Percentiles rank a stretch among this genome's conserved stretches.
phyloP scores from a whole-genome alignment of 2,888 invertebrate genomes.

The Agriopis leucophaearia region DNA sequence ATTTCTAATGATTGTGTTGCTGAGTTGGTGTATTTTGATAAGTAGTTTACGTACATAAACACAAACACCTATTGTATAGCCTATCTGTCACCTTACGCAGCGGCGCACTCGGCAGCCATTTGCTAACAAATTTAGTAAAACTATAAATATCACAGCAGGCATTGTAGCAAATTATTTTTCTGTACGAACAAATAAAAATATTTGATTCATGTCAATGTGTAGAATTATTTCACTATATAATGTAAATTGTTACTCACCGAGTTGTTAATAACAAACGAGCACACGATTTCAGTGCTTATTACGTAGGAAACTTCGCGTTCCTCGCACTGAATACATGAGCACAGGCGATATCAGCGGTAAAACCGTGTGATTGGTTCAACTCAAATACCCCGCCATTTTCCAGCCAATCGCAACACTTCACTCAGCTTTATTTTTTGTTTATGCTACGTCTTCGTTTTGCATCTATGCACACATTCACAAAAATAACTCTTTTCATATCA shows the following conservation, averaged over 20 bases:
- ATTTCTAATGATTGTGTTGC: conserved; percentile 1
- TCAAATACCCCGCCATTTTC: conserved; percentile 77
- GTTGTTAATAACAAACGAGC: conserved; percentile 77
- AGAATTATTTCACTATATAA: conserved; percentile 49
- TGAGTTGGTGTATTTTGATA: conserved; percentile 39
- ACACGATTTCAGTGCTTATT: conserved; percentile 87
- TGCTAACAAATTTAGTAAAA: conserved; percentile 83
- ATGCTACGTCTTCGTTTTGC: conserved; percentile 69
- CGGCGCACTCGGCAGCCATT: conserved; percentile 84
- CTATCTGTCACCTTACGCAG: conserved; percentile 71
- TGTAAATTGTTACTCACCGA: conserved; percentile 77
- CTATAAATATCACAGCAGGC: conserved; percentile 68
- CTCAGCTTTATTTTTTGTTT: conserved; percentile 85
- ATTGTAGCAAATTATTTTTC: conserved; percentile 35
- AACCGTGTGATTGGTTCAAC: conserved; percentile 72
- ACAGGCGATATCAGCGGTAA: conserved; percentile 69
- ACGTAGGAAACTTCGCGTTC: conserved; percentile 82
- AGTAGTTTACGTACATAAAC: conserved; percentile 42
- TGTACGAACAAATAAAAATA: conserved; percentile 10
- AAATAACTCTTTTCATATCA: conserved; percentile 66
- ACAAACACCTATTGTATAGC: conserved; percentile 54
- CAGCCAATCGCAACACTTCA: conserved; percentile 69
- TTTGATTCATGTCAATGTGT: conserved; percentile 7
- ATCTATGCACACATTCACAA: conserved; percentile 72
- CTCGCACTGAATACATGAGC: conserved; percentile 75